Evolutionary conservation across 2,797 vertebrate species (phyloP).

Genomic region (Aeoliscus strigatus): DNA sequence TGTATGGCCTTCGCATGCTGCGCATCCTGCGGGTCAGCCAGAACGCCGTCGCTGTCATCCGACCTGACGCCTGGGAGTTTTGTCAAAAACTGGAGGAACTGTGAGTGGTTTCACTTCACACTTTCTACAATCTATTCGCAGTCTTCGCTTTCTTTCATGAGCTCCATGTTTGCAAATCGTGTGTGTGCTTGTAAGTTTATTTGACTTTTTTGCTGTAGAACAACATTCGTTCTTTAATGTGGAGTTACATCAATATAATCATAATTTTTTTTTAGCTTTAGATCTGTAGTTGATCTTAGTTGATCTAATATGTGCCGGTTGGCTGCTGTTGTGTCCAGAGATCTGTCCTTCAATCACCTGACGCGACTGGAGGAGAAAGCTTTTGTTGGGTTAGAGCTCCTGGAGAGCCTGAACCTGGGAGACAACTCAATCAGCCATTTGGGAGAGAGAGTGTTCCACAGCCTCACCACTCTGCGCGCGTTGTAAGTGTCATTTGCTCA

Average conservation of each 20-base stretch:
- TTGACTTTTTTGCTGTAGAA: slow-evolving; percentile 13
- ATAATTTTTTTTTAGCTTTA: no score
- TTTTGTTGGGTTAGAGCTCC: slow-evolving; percentile 83
- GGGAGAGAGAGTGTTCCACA: slow-evolving; percentile 89
- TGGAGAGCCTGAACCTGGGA: slow-evolving; percentile 89
- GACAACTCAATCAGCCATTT: slow-evolving; percentile 91
- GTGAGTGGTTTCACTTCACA: slow-evolving; percentile 76
- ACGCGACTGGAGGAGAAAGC: slow-evolving; percentile 90
- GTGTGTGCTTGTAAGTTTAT: slow-evolving; percentile 11
- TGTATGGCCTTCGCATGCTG: slow-evolving; percentile 89
- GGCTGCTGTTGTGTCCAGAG: slow-evolving; percentile 67
- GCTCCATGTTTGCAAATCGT: slow-evolving; percentile 17
- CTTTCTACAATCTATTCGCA: slow-evolving; percentile 17
- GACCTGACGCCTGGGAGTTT: slow-evolving; percentile 96
- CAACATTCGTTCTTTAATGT: no score
- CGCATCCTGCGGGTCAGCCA: slow-evolving; percentile 86
- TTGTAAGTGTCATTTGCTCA: slow-evolving; percentile 78
- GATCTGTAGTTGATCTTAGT: no score
- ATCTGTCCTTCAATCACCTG: slow-evolving; percentile 91
- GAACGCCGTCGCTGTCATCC: slow-evolving; percentile 86
- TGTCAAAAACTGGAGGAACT: slow-evolving; percentile 93
- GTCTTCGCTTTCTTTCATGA: slow-evolving; percentile 16
- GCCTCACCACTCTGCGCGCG: slow-evolving; percentile 82
- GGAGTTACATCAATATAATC: no score
- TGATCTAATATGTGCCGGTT: background rate